Evolutionary conservation across 2,113 vertebrate genomes (phyloP).

Genomic region (Pycnonotus jocosus): DNA sequence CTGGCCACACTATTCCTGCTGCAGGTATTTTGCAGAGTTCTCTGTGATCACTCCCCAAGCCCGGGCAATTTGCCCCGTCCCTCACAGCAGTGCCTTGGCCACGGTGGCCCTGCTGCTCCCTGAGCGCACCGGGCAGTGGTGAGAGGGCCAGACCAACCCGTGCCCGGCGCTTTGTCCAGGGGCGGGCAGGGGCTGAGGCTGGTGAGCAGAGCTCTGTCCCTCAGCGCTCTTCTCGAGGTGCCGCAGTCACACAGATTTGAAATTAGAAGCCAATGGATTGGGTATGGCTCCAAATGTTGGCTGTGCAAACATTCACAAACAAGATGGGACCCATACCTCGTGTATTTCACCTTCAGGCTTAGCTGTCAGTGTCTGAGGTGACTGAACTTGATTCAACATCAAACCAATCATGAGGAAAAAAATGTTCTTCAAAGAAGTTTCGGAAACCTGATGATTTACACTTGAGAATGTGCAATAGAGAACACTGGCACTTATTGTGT

Average conservation of each 20-base stretch:
- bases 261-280: not conserved
- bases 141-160: not conserved
- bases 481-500: not conserved
- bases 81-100: not conserved
- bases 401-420: not conserved
- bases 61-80: not conserved
- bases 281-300: not conserved
- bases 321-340: not conserved
- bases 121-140: not conserved
- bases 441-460: not conserved
- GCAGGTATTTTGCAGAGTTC: not conserved
- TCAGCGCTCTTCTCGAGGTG: not conserved
- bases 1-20: not conserved
- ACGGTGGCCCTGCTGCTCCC: not conserved
- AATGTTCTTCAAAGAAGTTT: not conserved
- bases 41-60: not conserved
- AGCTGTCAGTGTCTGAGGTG: not conserved
- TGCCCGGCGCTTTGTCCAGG: not conserved
- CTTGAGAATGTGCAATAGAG: not conserved
- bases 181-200: not conserved
- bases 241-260: not conserved
- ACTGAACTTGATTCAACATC: not conserved
- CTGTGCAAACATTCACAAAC: not conserved
- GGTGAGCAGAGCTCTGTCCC: too few relatives aligned
- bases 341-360: not conserved